Percentiles rank a stretch among this genome's conserved stretches.
Evolutionary conservation across 2,888 invertebrate genomes (phyloP).

Genomic region (Ectemnius cavifrons): DNA sequence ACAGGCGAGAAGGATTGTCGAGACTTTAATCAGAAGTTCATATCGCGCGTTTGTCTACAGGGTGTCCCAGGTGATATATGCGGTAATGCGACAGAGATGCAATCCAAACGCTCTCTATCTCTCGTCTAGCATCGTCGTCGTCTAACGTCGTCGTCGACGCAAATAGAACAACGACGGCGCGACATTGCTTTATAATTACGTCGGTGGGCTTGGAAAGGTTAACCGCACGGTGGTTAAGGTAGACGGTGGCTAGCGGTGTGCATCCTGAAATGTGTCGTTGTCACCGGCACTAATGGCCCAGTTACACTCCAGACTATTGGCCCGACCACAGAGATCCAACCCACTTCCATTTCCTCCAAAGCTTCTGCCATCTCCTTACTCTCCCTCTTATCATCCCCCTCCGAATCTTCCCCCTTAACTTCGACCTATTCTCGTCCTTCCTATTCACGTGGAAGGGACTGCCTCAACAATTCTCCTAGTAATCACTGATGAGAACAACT

Average conservation of each 20-base stretch:
- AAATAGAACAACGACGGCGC: conserved; percentile 49
- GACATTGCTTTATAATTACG: conserved; percentile 59
- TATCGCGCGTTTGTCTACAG: too few relatives aligned
- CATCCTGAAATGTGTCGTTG: conserved; percentile 40
- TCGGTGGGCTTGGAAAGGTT: conserved; percentile 47
- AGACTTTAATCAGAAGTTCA: too few relatives aligned
- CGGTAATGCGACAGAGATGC: conserved; percentile 15
- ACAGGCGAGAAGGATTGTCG: too few relatives aligned
- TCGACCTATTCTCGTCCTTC: too few relatives aligned
- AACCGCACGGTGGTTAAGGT: conserved; percentile 51
- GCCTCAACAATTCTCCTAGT: too few relatives aligned
- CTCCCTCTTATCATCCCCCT: not conserved
- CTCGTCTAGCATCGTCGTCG: conserved; percentile 13
- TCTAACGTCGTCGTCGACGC: conserved; percentile 15
- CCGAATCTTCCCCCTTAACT: too few relatives aligned
- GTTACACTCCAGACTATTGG: conserved; percentile 47
- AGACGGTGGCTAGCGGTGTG: conserved; percentile 29
- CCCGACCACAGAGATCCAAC: conserved; percentile 40
- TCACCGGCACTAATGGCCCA: conserved; percentile 53
- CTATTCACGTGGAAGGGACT: too few relatives aligned
- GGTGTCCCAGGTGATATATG: not conserved
- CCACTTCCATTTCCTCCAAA: too few relatives aligned
- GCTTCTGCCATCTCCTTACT: conserved; percentile 11
- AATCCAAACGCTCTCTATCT: not conserved
- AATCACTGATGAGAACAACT: too few relatives aligned